A percentile compares a stretch with the other conserved stretches of the same genome.
phyloP scores from a whole-genome alignment of 30 jellyfish, hydroid and myxozoan species.

The Aurelia aurita region DNA sequence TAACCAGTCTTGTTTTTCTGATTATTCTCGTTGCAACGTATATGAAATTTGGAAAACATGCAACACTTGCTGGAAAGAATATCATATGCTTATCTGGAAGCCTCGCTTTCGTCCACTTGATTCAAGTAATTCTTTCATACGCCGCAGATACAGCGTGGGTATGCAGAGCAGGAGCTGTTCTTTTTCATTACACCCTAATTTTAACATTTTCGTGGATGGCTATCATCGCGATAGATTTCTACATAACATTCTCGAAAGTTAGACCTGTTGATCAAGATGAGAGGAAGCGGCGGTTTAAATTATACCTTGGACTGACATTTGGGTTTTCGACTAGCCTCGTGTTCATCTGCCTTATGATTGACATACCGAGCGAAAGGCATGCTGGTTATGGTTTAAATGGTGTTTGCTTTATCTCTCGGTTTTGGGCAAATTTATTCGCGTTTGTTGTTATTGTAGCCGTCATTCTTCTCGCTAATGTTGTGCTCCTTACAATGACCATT shows the following conservation, averaged over 20 bases:
- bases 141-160: neutral
- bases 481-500: constrained; percentile 26
- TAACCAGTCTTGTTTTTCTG: constrained; percentile 14
- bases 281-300: constrained; percentile 13
- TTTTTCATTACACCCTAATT: constrained; percentile 37
- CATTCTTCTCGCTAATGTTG: constrained; percentile 32
- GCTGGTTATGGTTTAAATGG: constrained; percentile 59
- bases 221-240: constrained; percentile 31
- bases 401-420: constrained; percentile 32
- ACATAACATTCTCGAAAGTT: constrained; percentile 37
- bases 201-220: constrained; percentile 68
- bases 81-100: constrained; percentile 25
- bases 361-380: constrained; percentile 36
- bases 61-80: constrained; percentile 34
- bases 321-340: neutral
- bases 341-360: constrained; percentile 51
- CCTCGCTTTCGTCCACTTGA: constrained; percentile 20
- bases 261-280: constrained; percentile 7
- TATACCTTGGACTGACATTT: constrained; percentile 17
- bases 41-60: constrained; percentile 2
- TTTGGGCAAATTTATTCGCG: constrained; percentile 66
- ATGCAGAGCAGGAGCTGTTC: constrained; percentile 41
- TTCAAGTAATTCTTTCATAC: constrained; percentile 2
- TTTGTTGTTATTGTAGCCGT: constrained; percentile 39
- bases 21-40: constrained; percentile 8